phyloP scores from a whole-genome alignment of 2,113 vertebrate genomes.

The Pseudorasbora parva region DNA sequence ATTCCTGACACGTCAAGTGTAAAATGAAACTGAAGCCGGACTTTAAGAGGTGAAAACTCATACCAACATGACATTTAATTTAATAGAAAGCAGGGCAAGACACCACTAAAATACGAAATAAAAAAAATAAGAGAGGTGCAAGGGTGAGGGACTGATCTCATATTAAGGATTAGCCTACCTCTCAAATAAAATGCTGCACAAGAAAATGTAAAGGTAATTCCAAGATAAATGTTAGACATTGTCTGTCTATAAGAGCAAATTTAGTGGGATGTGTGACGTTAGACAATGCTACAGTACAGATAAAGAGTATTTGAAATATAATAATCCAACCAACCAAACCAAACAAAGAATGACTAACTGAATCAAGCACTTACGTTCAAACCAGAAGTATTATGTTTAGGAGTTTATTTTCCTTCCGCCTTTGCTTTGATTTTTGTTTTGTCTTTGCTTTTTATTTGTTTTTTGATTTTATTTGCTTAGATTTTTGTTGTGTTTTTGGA shows the following conservation, averaged over 20 bases:
- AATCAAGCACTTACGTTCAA: not conserved
- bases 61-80: conserved; percentile 30
- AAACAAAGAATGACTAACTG: not conserved
- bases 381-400: not conserved
- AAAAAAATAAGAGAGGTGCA: conserved; percentile 10
- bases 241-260: not conserved
- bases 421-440: not conserved
- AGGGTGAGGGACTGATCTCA: conserved; percentile 37
- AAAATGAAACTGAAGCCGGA: conserved; percentile 39
- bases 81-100: conserved; percentile 40
- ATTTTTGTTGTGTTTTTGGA: no score
- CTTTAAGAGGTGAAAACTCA: not conserved
- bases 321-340: not conserved
- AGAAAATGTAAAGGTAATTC: not conserved
- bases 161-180: conserved; percentile 9
- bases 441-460: not conserved
- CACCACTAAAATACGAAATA: conserved; percentile 37
- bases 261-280: not conserved
- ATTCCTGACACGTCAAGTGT: conserved; percentile 32
- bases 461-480: not conserved
- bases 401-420: not conserved
- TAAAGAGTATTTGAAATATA: not conserved
- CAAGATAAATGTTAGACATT: not conserved
- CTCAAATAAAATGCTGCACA: not conserved
- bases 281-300: not conserved